Percentiles rank a stretch among this genome's conserved stretches.
Conservation (phyloP, 2,797 vertebrate species). For the Trachurus trachurus region DNA sequence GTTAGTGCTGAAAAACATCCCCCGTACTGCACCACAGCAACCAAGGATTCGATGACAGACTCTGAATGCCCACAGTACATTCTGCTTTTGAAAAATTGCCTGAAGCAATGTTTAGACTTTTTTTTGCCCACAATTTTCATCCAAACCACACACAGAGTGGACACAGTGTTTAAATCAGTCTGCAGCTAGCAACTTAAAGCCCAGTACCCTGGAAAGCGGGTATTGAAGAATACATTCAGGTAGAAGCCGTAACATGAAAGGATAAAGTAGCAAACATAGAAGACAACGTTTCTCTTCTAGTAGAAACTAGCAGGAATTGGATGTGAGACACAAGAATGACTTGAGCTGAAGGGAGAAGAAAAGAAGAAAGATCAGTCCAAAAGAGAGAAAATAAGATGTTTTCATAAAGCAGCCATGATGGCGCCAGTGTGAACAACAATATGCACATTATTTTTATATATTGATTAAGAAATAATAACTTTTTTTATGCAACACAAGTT, state of each 20-base stretch:
- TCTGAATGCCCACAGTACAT: slow-evolving; percentile 44
- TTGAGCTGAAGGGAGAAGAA: slow-evolving; percentile 7
- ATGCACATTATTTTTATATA: neutral
- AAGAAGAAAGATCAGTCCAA: neutral
- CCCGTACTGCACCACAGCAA: slow-evolving; percentile 54
- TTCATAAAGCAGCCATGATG: slow-evolving; percentile 18
- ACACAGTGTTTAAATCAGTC: slow-evolving; percentile 50
- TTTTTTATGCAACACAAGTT: neutral
- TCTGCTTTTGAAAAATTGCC: slow-evolving; percentile 59
- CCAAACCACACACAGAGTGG: slow-evolving; percentile 57
- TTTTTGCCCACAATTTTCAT: slow-evolving; percentile 40
- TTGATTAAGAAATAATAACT: neutral
- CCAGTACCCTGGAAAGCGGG: slow-evolving; percentile 12
- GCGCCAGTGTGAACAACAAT: slow-evolving; percentile 17
- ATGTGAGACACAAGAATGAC: slow-evolving; percentile 17
- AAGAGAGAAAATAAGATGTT: slow-evolving; percentile 10
- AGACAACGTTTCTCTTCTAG: slow-evolving; percentile 1
- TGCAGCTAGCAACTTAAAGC: slow-evolving; percentile 36
- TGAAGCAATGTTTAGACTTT: slow-evolving; percentile 41
- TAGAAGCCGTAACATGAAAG: slow-evolving; percentile 24
- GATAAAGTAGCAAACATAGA: slow-evolving; percentile 7
- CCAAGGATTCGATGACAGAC: slow-evolving; percentile 64
- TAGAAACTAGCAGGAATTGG: neutral
- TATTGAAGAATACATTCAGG: slow-evolving; percentile 28
- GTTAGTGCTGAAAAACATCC: slow-evolving; percentile 67